phyloP scores from a whole-genome alignment of 2,797 vertebrate genomes.

The Bradypus variegatus region DNA sequence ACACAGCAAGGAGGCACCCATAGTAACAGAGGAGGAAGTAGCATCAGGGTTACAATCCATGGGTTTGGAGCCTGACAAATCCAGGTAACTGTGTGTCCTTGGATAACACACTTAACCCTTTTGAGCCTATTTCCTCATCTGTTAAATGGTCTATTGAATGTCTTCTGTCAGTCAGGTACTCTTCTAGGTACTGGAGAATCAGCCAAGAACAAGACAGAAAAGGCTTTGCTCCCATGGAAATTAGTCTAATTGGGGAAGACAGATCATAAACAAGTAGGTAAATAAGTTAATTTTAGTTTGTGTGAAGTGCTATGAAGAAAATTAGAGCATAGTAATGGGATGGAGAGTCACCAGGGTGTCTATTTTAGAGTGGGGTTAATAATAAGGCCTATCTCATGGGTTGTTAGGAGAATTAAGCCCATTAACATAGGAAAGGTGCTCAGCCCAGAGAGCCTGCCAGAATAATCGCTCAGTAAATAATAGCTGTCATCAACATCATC shows the following conservation, averaged over 20 bases:
- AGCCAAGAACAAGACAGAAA: slow-evolving; percentile 44
- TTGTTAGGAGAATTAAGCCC: slow-evolving; percentile 55
- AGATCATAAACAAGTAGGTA: slow-evolving; percentile 47
- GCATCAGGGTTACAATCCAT: background rate
- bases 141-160: background rate
- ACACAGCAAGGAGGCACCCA: background rate
- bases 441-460: slow-evolving; percentile 37
- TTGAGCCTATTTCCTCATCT: background rate
- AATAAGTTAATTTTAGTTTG: slow-evolving; percentile 56
- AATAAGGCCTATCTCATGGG: background rate
- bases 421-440: slow-evolving; percentile 43
- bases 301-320: slow-evolving; percentile 49
- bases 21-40: background rate
- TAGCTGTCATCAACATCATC: slow-evolving; percentile 11
- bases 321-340: slow-evolving; percentile 35
- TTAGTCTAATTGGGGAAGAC: slow-evolving; percentile 48
- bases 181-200: background rate
- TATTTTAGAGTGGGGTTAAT: slow-evolving; percentile 23
- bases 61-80: background rate
- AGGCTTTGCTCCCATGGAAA: slow-evolving; percentile 51
- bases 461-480: slow-evolving; percentile 46
- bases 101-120: background rate
- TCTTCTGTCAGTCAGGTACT: background rate
- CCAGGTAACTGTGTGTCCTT: background rate
- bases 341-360: slow-evolving; percentile 32